A percentile compares a stretch with the other conserved stretches of the same genome.
Evolutionary conservation across 2,797 vertebrate species (phyloP).

Genomic region (Benthosema pterotum): DNA sequence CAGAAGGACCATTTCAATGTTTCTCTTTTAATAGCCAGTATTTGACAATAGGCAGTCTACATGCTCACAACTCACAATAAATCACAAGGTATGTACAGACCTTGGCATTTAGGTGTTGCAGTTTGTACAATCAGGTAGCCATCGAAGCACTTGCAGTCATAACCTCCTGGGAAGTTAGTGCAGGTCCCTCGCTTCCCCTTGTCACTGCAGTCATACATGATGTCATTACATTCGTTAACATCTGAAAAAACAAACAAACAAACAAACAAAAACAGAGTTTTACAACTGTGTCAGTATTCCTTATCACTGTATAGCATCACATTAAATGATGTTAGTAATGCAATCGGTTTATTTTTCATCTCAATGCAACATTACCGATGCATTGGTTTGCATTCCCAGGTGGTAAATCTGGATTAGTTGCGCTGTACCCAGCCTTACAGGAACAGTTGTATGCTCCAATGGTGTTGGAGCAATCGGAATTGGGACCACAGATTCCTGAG

Average conservation of each 20-base stretch:
- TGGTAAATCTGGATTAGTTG: not conserved
- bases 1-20: no score
- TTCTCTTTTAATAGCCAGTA: no score
- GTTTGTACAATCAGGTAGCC: slow-evolving; percentile 20
- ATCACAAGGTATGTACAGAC: slow-evolving; percentile 24
- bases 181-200: slow-evolving; percentile 41
- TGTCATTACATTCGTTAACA: slow-evolving; percentile 43
- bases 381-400: slow-evolving; percentile 12
- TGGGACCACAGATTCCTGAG: slow-evolving; percentile 15
- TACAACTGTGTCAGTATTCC: not conserved
- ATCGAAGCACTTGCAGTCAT: slow-evolving; percentile 12
- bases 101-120: slow-evolving; percentile 33
- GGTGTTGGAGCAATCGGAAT: slow-evolving; percentile 52
- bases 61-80: no score
- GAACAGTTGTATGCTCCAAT: slow-evolving; percentile 35
- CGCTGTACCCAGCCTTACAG: slow-evolving; percentile 39
- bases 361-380: slow-evolving; percentile 29
- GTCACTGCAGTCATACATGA: slow-evolving; percentile 32
- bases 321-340: no score
- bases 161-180: slow-evolving; percentile 34
- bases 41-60: no score
- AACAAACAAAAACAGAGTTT: no score
- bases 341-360: no score
- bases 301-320: not conserved
- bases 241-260: no score